phyloP scores from a whole-genome alignment of 2,888 invertebrate species.

The Chaetoderma sp. region DNA sequence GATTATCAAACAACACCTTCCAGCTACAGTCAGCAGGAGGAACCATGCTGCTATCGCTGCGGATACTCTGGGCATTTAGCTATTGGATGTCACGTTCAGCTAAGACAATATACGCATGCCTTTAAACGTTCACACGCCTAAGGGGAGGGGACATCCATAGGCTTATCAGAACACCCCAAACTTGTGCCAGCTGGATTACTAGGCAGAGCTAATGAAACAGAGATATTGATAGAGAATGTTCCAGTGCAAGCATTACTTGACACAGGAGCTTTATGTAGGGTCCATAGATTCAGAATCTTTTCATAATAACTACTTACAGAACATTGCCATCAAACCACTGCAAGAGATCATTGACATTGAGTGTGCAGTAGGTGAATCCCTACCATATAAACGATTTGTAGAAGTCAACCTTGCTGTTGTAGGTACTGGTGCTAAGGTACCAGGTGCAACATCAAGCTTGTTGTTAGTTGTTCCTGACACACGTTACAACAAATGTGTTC shows the following conservation, averaged over 20 bases:
- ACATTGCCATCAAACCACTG: not conserved
- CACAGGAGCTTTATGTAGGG: not conserved
- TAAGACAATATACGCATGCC: too few relatives aligned
- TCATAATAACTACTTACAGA: not conserved
- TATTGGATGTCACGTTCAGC: not conserved
- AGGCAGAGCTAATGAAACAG: not conserved
- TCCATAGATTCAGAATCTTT: not conserved
- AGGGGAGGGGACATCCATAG: not conserved
- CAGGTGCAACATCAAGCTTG: not conserved
- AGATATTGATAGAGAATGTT: not conserved
- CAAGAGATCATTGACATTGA: not conserved
- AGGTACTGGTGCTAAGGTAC: not conserved
- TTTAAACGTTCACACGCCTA: too few relatives aligned
- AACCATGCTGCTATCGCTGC: not conserved
- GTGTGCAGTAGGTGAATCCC: conserved; percentile 2
- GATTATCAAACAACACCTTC: too few relatives aligned
- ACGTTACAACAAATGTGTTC: not conserved
- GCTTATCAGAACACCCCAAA: not conserved
- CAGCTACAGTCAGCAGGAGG: too few relatives aligned
- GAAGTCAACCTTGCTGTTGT: not conserved
- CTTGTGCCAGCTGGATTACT: not conserved
- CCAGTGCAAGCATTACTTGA: not conserved
- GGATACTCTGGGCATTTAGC: not conserved
- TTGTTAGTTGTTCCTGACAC: not conserved
- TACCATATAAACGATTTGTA: not conserved